These are phyloP conservation scores for Dendrophyllia cribrosa DNA, from an alignment of 64 coral and sea anemone species.

Conservation along the genomic window DNA sequence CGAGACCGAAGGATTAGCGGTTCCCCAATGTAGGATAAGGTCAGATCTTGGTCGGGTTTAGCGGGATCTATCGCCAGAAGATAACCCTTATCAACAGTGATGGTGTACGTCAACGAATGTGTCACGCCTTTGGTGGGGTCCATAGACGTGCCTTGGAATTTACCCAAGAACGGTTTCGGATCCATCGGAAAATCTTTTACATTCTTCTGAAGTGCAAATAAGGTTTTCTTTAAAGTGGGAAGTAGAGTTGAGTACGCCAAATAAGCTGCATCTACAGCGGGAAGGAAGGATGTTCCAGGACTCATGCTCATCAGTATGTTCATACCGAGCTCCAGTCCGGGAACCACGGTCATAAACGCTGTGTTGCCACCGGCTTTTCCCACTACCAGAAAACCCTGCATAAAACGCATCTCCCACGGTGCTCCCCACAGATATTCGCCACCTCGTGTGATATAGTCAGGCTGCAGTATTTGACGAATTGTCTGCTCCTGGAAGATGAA, in stretches of 20 bases:
- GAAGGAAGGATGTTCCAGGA: conserved; percentile 9
- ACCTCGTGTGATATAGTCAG: conserved; percentile 33
- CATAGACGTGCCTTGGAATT: conserved; percentile 48
- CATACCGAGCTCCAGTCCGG: conserved; percentile 49
- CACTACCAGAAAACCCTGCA: conserved; percentile 21
- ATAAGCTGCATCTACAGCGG: conserved; percentile 46
- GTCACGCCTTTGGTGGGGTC: conserved; percentile 47
- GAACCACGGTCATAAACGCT: conserved; percentile 32
- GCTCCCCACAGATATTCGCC: conserved; percentile 54
- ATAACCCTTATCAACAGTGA: conserved; percentile 21
- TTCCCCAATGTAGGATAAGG: conserved; percentile 37
- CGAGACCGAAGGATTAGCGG: conserved; percentile 46
- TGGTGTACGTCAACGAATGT: conserved; percentile 12
- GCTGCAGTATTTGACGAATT: conserved; percentile 42
- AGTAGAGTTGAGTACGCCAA: conserved; percentile 24
- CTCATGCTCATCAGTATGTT: conserved; percentile 59
- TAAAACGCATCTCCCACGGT: conserved; percentile 67
- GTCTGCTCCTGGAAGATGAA: conserved; percentile 21
- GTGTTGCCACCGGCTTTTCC: conserved; percentile 61
- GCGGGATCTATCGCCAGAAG: background rate
- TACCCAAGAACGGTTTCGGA: conserved; percentile 27
- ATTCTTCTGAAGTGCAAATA: conserved; percentile 34
- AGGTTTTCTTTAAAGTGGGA: conserved; percentile 40
- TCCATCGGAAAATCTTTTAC: conserved; percentile 27
- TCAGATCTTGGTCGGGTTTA: conserved; percentile 24